A percentile compares a stretch with the other conserved stretches of the same genome.
Evolutionary conservation across 1,140 invertebrate genomes (phyloP).

Genomic region (Cotesia chilonis): DNA sequence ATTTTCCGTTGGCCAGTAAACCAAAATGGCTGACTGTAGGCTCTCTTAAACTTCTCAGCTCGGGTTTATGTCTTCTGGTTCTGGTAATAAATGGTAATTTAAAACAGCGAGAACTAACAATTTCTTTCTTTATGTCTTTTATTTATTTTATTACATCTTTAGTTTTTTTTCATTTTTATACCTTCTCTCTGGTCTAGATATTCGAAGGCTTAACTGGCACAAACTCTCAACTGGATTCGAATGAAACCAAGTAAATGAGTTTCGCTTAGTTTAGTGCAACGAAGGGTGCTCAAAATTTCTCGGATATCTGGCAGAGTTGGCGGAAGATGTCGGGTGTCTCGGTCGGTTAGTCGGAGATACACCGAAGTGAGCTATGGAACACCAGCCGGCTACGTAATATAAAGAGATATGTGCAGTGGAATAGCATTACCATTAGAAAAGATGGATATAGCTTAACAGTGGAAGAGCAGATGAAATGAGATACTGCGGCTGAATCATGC

Average conservation of each 20-base stretch:
- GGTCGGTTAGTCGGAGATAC: too few relatives aligned
- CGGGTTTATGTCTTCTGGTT: conserved; percentile 57
- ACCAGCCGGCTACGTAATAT: conserved; percentile 61
- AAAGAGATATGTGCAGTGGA: conserved; percentile 64
- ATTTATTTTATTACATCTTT: conserved; percentile 27
- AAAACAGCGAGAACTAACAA: conserved; percentile 68
- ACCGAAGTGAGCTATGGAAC: conserved; percentile 47
- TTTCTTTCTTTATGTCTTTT: conserved; percentile 65
- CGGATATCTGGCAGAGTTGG: neutral
- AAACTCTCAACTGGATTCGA: conserved; percentile 8
- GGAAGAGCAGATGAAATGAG: conserved; percentile 64
- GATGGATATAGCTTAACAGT: conserved; percentile 62
- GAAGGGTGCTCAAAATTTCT: conserved; percentile 29
- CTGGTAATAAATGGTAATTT: conserved; percentile 68
- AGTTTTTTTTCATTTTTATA: conserved; percentile 28
- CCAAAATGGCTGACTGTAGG: conserved; percentile 63
- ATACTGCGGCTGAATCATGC: conserved; percentile 67
- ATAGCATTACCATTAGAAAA: conserved; percentile 65
- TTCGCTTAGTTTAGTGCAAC: conserved; percentile 39
- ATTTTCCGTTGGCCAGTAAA: conserved; percentile 38
- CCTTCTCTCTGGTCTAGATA: conserved; percentile 7
- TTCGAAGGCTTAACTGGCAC: neutral
- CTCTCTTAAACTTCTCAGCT: conserved; percentile 45
- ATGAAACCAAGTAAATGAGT: conserved; percentile 36
- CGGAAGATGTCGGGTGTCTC: too few relatives aligned